Percentiles rank a stretch among this genome's conserved stretches.
Evolutionary conservation across 2,888 invertebrate genomes (phyloP).

Genomic region (Flexamia atlantica): DNA sequence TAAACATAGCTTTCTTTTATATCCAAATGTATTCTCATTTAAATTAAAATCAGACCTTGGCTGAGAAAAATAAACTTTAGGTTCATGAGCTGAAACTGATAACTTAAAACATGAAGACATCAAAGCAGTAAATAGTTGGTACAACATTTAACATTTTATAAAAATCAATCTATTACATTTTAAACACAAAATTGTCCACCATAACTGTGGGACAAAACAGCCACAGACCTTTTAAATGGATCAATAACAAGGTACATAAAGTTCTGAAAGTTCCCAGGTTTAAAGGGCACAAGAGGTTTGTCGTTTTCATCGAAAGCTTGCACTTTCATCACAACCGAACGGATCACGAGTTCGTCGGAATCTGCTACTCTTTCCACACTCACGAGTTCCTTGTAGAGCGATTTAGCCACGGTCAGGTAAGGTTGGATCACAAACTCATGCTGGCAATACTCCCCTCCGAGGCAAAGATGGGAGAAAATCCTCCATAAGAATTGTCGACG

Average conservation of each 20-base stretch:
- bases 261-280: conserved; percentile 65
- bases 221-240: conserved; percentile 67
- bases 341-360: conserved; percentile 35
- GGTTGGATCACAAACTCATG: conserved; percentile 42
- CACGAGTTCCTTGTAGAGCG: conserved; percentile 50
- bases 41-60: too few species aligned
- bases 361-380: conserved; percentile 53
- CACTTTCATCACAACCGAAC: conserved; percentile 49
- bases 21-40: too few species aligned
- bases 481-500: conserved; percentile 48
- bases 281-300: conserved; percentile 40
- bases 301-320: conserved; percentile 32
- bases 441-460: conserved; percentile 58
- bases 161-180: neutral
- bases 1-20: too few species aligned
- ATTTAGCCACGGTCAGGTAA: conserved; percentile 22
- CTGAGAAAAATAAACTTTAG: too few species aligned
- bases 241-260: conserved; percentile 67
- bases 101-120: too few species aligned
- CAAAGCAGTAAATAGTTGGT: too few species aligned
- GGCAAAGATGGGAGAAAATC: conserved; percentile 53
- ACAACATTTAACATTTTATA: too few species aligned
- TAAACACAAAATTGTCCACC: conserved; percentile 1
- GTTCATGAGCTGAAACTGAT: too few species aligned
- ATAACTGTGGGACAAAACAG: conserved; percentile 37